Conservation (phyloP, 2,797 vertebrate species). For the Xenops minutus region DNA sequence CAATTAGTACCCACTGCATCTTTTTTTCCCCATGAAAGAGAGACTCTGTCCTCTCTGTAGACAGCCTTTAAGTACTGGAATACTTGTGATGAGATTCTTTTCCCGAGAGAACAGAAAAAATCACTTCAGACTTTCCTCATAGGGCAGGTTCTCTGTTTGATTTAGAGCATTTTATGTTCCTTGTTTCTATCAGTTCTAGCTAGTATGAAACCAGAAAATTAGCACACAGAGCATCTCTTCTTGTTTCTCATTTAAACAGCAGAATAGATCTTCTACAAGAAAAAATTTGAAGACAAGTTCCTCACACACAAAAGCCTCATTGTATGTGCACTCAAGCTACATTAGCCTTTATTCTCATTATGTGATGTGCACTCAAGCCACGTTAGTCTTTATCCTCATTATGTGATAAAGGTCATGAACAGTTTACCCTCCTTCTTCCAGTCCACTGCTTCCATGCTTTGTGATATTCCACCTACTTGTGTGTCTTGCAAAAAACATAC, state of each 20-base stretch:
- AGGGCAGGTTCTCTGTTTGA: neutral
- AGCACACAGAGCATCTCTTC: neutral
- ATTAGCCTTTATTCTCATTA: neutral
- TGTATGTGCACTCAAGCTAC: accelerated
- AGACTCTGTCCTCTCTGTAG: neutral
- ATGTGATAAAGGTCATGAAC: neutral
- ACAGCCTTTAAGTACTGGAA: neutral
- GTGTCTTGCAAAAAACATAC: neutral
- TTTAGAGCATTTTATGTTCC: neutral
- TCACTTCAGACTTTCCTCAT: neutral
- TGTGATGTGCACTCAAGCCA: neutral
- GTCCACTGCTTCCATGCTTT: neutral
- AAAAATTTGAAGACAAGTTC: neutral
- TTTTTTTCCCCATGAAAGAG: neutral
- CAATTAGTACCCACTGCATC: neutral
- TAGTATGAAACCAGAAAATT: neutral
- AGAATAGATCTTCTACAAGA: neutral
- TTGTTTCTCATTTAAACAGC: neutral
- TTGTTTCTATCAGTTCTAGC: neutral
- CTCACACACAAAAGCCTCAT: neutral
- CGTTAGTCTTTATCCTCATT: neutral
- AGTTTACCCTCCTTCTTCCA: neutral
- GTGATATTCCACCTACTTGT: neutral
- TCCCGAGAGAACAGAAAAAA: neutral
- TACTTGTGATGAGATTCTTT: neutral